Evolutionary conservation across 2,113 vertebrate species (phyloP).

Genomic region (Oncorhynchus masou): DNA sequence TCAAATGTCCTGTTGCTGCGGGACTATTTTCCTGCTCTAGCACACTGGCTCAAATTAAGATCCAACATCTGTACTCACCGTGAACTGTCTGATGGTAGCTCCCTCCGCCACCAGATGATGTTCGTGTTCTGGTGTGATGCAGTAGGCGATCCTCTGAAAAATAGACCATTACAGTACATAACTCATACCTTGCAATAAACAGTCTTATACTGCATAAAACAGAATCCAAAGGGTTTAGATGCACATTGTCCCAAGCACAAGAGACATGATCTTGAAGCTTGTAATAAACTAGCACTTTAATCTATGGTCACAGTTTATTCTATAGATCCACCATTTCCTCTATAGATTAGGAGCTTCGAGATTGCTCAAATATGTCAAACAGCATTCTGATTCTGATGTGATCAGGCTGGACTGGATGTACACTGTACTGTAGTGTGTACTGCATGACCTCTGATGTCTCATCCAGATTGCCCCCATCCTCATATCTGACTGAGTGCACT

Average conservation of each 20-base stretch:
- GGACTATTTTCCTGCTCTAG: too few relatives aligned
- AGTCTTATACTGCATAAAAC: background rate
- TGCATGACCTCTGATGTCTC: background rate
- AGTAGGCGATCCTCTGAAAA: conserved; percentile 90
- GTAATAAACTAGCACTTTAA: background rate
- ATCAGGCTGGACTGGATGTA: background rate
- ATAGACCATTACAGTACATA: conserved; percentile 17
- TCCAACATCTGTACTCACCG: conserved; percentile 69
- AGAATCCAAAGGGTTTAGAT: background rate
- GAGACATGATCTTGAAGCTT: background rate
- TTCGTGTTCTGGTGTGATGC: conserved; percentile 94
- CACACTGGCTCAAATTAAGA: too few relatives aligned
- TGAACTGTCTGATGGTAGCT: conserved; percentile 88
- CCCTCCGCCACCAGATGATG: conserved; percentile 88
- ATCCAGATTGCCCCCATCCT: too few relatives aligned
- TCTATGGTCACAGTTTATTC: background rate
- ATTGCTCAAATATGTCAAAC: background rate
- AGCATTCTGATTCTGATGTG: background rate
- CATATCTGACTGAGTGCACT: background rate
- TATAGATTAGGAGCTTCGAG: background rate
- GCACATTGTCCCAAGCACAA: background rate
- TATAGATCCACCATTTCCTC: background rate
- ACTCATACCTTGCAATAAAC: background rate
- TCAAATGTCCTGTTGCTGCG: too few relatives aligned
- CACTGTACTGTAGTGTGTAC: background rate